phyloP scores from a whole-genome alignment of 2,888 invertebrate genomes.

The Ctena decussata region DNA sequence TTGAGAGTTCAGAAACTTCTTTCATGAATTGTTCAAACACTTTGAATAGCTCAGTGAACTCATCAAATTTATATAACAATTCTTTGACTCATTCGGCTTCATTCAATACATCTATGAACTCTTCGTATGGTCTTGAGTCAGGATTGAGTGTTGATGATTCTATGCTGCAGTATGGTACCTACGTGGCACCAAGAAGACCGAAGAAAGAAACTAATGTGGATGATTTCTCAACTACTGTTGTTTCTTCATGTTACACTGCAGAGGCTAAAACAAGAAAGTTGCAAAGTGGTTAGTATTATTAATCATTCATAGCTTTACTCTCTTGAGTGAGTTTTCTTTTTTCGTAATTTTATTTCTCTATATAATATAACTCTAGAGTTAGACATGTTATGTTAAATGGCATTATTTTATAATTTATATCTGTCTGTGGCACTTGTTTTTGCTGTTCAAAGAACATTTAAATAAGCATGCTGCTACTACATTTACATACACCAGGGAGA shows the following conservation, averaged over 20 bases:
- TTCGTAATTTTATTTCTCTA: no score
- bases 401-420: no score
- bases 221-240: conserved; percentile 66
- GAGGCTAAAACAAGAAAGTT: conserved; percentile 69
- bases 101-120: not conserved
- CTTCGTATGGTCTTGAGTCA: not conserved
- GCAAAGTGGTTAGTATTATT: conserved; percentile 44
- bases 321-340: no score
- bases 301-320: no score
- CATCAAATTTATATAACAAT: not conserved
- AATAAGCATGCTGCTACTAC: no score
- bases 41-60: not conserved
- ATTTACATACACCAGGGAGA: no score
- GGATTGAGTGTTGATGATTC: conserved; percentile 29
- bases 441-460: no score
- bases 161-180: conserved; percentile 60
- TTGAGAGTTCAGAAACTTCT: not conserved
- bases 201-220: conserved; percentile 67
- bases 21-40: not conserved
- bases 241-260: conserved; percentile 65
- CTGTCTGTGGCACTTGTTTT: no score
- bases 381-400: no score
- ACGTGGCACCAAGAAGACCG: conserved; percentile 62
- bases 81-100: not conserved
- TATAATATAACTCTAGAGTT: no score